Evolutionary conservation across 2,797 vertebrate species (phyloP).

Genomic region (Cercopithecus hamlyni): DNA sequence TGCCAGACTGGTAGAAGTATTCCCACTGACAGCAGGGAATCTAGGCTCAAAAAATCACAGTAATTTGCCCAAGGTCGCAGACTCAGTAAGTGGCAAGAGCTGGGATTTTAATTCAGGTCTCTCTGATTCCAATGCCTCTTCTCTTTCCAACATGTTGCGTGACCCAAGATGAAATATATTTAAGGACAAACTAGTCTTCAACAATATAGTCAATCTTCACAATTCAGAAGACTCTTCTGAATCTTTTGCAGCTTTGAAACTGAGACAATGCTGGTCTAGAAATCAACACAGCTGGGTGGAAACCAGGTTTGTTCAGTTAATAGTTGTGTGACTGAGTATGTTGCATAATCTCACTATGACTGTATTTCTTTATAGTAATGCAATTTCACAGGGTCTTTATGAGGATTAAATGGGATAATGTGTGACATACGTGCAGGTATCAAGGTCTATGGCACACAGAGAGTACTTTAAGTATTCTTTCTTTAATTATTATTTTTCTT

Average conservation of each 20-base stretch:
- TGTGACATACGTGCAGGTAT: neutral
- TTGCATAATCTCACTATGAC: neutral
- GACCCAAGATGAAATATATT: constrained; percentile 28
- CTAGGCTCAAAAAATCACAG: neutral
- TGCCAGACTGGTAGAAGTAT: neutral
- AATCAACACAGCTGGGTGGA: neutral
- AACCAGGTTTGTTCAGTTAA: neutral
- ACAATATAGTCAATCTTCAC: neutral
- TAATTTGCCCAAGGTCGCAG: neutral
- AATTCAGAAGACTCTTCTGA: constrained; percentile 26
- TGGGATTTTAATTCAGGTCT: neutral
- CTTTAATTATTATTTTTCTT: constrained; percentile 28
- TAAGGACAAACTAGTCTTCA: constrained; percentile 25
- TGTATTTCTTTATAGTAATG: neutral
- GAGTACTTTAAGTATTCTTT: neutral
- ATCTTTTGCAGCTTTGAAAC: neutral
- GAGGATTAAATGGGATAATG: neutral
- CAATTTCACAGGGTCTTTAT: neutral
- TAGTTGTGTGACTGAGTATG: neutral
- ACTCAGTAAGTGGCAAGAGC: neutral
- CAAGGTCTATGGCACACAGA: neutral
- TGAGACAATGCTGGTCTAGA: neutral
- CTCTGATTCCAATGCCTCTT: neutral
- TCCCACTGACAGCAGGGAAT: neutral
- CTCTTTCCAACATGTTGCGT: neutral